These are phyloP conservation scores for Drosophila pseudoananassae DNA, from an alignment of 1,140 invertebrate species.

Conservation along the genomic window DNA sequence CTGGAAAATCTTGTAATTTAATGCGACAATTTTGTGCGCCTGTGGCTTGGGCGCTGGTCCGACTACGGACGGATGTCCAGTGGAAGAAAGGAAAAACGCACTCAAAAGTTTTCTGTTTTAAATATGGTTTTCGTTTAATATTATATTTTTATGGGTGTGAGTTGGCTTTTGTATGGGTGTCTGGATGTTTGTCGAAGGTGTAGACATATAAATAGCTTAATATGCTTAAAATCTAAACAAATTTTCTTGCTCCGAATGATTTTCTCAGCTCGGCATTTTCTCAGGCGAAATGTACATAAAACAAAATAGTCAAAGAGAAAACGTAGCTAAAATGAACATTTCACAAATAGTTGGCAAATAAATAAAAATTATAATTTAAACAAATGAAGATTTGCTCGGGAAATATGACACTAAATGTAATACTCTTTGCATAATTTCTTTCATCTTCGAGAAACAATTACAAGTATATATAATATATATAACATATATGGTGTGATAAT, in stretches of 20 bases:
- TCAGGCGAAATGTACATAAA: constrained; percentile 25
- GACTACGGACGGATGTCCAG: constrained; percentile 3
- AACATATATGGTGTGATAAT: constrained; percentile 5
- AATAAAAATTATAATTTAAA: constrained; percentile 48
- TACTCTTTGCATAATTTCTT: constrained; percentile 71
- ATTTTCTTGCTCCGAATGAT: constrained; percentile 40
- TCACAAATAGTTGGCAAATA: constrained; percentile 33
- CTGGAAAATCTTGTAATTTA: constrained; percentile 75
- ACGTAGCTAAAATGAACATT: constrained; percentile 23
- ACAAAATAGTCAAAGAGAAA: constrained; percentile 24
- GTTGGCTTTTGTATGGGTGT: constrained; percentile 22
- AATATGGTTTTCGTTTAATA: constrained; percentile 76
- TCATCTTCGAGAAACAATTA: constrained; percentile 36
- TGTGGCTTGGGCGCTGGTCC: constrained; percentile 24
- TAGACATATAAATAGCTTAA: constrained; percentile 70
- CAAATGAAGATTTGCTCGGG: constrained; percentile 46
- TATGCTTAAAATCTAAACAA: constrained; percentile 64
- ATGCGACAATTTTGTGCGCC: constrained; percentile 77
- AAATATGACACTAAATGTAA: constrained; percentile 84
- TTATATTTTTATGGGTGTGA: constrained; percentile 50
- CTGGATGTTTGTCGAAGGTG: constrained; percentile 32
- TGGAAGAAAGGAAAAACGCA: constrained; percentile 28
- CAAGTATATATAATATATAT: constrained; percentile 50
- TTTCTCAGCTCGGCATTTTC: constrained; percentile 14
- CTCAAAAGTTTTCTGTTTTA: constrained; percentile 49